Base-by-base conservation (phyloP, 2,888 invertebrate species). In the Andrena bicolor region DNA sequence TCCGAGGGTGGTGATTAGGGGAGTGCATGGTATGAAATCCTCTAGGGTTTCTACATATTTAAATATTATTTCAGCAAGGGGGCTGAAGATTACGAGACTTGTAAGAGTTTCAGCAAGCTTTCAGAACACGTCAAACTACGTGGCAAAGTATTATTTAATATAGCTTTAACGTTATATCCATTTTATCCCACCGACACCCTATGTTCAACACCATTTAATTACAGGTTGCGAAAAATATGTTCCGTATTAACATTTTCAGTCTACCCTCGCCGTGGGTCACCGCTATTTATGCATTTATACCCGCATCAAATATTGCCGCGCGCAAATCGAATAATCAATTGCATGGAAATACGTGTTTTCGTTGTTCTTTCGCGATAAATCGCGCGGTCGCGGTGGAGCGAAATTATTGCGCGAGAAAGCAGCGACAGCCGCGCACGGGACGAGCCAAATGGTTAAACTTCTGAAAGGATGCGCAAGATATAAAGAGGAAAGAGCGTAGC, bases 401-500 rank as follows among this genome's bases (percentile, higher is more conserved):
- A 30, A 35, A 30, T 63, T 35, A 63, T 23, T 35, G 16, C 48
- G 13, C 28, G 48, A 48, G 41, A 48, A 23, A 26, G n/a, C 41
- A 16, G 32, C 32, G n/a, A n/a, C 30, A 41, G 64, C 41, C 26
- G 41, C n/a, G 20, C 41, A n/a, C 7, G 41, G 10, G n/a, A 26
- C 26, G 6, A 16, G 26, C 26, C 48, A 16, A 41, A 16, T 41
- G 26, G 48, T 7, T 2, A 6, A 23, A 16, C 3, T 48, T 32
- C 16, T n/a, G 7, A 28, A 49, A 16, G n/a, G 48, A 61, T 4
- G 32, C 61, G 49, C 10, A 8, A 32, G 70, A 48, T 30, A 68
- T 28, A 28, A 32, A 30, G 23, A 68, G 26, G 48, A 56, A 69
- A 63, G 63, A 51, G 48, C 73, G 48, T 26, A 51, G 49, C 56